Evolutionary conservation across 2,113 vertebrate species (phyloP).

Genomic region (Prunella himalayana): DNA sequence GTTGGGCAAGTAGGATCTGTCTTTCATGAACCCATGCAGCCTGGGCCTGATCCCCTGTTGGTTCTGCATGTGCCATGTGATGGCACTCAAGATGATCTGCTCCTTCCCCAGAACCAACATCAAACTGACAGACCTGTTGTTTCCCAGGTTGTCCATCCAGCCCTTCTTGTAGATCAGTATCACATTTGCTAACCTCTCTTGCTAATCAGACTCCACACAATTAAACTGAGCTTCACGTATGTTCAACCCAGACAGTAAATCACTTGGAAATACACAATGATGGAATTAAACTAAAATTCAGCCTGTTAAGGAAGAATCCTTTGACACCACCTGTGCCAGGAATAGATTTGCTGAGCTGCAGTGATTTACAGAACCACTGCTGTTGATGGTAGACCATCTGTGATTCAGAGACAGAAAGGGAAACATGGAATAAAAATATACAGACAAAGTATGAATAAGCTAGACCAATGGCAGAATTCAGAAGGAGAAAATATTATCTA

Average conservation of each 20-base stretch:
- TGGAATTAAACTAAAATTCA: neutral
- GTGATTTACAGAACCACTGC: neutral
- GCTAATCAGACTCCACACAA: neutral
- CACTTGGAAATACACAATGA: neutral
- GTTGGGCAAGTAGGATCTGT: neutral
- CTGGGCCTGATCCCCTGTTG: neutral
- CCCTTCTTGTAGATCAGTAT: neutral
- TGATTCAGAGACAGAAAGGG: neutral
- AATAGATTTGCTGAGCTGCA: neutral
- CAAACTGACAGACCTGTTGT: neutral
- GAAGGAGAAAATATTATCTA: neutral
- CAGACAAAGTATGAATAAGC: neutral
- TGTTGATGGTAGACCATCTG: neutral
- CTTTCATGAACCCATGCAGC: neutral
- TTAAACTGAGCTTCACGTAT: neutral
- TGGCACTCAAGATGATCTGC: neutral
- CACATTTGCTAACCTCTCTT: neutral
- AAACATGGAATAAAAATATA: neutral
- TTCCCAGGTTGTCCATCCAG: neutral
- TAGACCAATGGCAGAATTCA: neutral
- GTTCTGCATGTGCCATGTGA: rapidly evolving
- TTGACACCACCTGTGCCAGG: neutral
- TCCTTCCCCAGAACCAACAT: rapidly evolving
- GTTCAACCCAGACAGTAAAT: neutral
- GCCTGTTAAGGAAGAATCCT: neutral